phyloP scores from a whole-genome alignment of 2,113 vertebrate species.

The Phaethornis superciliosus region DNA sequence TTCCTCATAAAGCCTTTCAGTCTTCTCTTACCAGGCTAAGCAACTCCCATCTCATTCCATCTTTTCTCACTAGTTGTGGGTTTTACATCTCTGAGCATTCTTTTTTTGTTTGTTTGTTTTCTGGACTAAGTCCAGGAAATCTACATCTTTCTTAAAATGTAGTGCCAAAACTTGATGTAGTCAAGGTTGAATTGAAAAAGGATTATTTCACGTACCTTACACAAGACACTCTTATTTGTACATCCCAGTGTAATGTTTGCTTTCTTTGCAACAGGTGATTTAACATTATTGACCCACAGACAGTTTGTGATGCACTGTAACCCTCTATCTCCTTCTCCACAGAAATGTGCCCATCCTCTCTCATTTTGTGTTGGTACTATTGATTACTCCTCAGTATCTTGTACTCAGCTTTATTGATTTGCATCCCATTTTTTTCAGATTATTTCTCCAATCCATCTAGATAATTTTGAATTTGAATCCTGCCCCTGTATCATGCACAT shows the following conservation, averaged over 20 bases:
- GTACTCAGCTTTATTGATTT: background rate
- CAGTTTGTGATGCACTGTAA: slow-evolving; percentile 14
- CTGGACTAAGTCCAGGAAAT: background rate
- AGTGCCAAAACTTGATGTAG: background rate
- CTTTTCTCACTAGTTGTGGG: background rate
- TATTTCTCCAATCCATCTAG: background rate
- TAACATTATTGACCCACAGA: slow-evolving; percentile 1
- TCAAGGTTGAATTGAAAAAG: background rate
- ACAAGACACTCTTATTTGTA: background rate
- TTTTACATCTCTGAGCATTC: background rate
- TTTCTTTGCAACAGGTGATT: slow-evolving; percentile 35
- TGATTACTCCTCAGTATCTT: background rate
- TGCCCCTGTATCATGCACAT: background rate
- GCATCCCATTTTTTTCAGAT: background rate
- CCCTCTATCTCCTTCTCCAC: background rate
- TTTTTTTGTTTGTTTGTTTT: background rate
- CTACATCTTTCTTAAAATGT: background rate
- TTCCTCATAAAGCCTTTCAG: background rate
- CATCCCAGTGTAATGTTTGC: background rate
- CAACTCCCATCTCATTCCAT: background rate
- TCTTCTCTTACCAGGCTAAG: background rate
- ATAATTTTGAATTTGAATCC: background rate
- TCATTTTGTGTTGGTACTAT: background rate
- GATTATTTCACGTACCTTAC: background rate
- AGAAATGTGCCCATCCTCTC: background rate